Evolutionary conservation across 2,113 vertebrate species (phyloP).

Genomic region (Zingel zingel): DNA sequence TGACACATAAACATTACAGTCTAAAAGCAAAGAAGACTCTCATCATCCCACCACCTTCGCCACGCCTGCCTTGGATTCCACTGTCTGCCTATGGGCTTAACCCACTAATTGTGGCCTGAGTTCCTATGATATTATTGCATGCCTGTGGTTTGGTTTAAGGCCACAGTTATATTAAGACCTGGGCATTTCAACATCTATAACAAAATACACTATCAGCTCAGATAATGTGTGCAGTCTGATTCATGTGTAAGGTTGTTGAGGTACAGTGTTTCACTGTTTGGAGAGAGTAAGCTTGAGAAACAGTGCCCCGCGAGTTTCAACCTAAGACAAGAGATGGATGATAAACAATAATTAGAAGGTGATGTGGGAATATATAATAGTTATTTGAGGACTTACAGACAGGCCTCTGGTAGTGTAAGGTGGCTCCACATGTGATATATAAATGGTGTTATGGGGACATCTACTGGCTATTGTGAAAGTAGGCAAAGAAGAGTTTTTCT

Average conservation of each 20-base stretch:
- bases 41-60: constrained; percentile 47
- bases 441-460: constrained; percentile 59
- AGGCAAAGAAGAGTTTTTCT: background rate
- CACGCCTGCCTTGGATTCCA: constrained; percentile 67
- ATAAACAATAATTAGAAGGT: constrained; percentile 45
- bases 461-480: constrained; percentile 58
- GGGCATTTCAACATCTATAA: constrained; percentile 54
- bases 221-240: constrained; percentile 50
- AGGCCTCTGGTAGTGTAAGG: background rate
- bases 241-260: constrained; percentile 45
- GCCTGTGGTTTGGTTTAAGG: constrained; percentile 62
- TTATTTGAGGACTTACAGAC: background rate
- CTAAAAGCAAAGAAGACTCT: constrained; percentile 49
- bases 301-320: background rate
- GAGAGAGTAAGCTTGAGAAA: background rate
- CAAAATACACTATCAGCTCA: constrained; percentile 25
- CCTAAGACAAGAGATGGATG: constrained; percentile 15
- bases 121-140: constrained; percentile 62
- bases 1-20: constrained; percentile 28
- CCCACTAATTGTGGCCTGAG: constrained; percentile 71
- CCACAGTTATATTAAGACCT: constrained; percentile 69
- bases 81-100: constrained; percentile 62
- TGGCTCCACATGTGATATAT: constrained; percentile 2
- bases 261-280: background rate
- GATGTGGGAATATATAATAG: constrained; percentile 10